Percentiles rank a stretch among this genome's conserved stretches.
Conservation (phyloP, 2,888 invertebrate genomes). For the Metacarcinus magister region DNA sequence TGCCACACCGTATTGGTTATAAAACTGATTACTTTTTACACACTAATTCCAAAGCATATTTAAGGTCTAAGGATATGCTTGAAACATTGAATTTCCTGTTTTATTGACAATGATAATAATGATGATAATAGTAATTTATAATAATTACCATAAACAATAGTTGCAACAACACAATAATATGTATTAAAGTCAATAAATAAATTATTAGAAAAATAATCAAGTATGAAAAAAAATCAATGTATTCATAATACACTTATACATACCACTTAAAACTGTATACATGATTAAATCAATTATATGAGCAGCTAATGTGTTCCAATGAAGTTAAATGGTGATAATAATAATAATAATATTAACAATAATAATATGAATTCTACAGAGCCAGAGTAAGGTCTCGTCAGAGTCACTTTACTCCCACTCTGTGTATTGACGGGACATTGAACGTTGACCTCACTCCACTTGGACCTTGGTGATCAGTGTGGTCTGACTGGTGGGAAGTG, state of each 20-base stretch:
- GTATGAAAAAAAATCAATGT: background rate
- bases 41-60: background rate
- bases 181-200: background rate
- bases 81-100: background rate
- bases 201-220: background rate
- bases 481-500: too few species aligned
- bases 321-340: background rate
- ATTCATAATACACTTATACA: background rate
- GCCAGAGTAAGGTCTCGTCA: background rate
- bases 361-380: background rate
- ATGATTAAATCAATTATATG: background rate
- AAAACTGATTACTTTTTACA: too few species aligned
- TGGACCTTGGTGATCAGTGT: too few species aligned
- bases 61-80: background rate
- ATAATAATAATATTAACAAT: background rate
- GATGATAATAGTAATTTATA: background rate
- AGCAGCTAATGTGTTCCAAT: background rate
- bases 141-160: background rate
- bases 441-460: too few species aligned
- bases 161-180: background rate
- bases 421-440: too few species aligned
- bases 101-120: slow-evolving; percentile 29
- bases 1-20: too few species aligned
- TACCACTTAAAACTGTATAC: background rate
- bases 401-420: background rate